A percentile compares a stretch with the other conserved stretches of the same genome.
These are phyloP conservation scores for Cichlasoma orientale DNA, from an alignment of 2,797 vertebrate genomes.

Conservation along the genomic window DNA sequence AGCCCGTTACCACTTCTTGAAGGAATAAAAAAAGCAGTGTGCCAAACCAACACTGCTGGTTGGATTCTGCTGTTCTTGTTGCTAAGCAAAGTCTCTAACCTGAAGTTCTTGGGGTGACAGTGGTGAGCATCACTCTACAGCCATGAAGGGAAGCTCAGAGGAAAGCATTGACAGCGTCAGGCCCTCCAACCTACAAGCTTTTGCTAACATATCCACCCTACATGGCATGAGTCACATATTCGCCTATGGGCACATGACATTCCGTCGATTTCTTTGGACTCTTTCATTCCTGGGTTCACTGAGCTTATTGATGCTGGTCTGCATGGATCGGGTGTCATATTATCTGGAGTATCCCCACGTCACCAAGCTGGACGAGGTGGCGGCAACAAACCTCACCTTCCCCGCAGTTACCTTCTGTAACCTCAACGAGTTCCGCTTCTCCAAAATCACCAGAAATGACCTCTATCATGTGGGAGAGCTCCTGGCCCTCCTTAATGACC, in stretches of 20 bases:
- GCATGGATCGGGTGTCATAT: constrained; percentile 87
- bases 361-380: constrained; percentile 86
- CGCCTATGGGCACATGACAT: constrained; percentile 87
- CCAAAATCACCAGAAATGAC: constrained; percentile 88
- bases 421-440: constrained; percentile 91
- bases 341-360: constrained; percentile 88
- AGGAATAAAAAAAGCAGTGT: constrained; percentile 60
- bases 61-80: constrained; percentile 70
- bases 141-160: constrained; percentile 86
- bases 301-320: constrained; percentile 85
- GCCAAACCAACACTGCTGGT: constrained; percentile 49
- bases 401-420: constrained; percentile 90
- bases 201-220: constrained; percentile 88
- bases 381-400: constrained; percentile 88
- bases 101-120: constrained; percentile 71
- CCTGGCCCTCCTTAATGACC: constrained; percentile 86
- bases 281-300: constrained; percentile 87
- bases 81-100: constrained; percentile 74
- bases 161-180: constrained; percentile 85
- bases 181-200: constrained; percentile 87
- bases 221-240: constrained; percentile 92
- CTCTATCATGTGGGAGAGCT: constrained; percentile 90
- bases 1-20: constrained; percentile 54
- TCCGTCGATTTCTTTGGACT: constrained; percentile 87
- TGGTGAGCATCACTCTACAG: constrained; percentile 64